Evolutionary conservation across 2,113 vertebrate species (phyloP), one percentile per base, ranked within the genome.

Genomic region (Muntiacus reevesi): DNA sequence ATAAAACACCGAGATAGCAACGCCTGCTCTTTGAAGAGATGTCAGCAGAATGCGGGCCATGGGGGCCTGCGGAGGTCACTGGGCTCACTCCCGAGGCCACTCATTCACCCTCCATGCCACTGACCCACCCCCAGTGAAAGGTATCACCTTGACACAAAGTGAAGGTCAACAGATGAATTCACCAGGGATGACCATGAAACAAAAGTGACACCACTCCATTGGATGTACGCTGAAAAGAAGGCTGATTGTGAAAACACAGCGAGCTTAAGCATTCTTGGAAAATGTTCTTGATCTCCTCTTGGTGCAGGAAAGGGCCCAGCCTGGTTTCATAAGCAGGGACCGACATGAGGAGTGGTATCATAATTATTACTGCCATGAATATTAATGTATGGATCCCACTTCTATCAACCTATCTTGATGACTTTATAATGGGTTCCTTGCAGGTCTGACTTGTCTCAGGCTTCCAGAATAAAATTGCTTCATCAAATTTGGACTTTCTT

Each of bases 381-480:
- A 47, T 74, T 96, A 91, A 91, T 91, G 60, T 33, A 27, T 25
- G 27, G 47, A 43, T 30, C 71, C 55, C 67, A 52, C 78, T 91
- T 64, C 82, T 87, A 50, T 87, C 52, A 50, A 3, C 62, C 52
- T 89, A 94, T 87, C 94, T 82, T 76, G 71, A 94, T 96, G 97
- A 91, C 88, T 91, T 95, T 91, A 47, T 79, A 59, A 93, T 97
- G 86, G 47, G 91, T 93, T 97, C 94, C 45, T 76, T 71, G 91
- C 71, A 85, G 87, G 83, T 93, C 78, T 95, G 71, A 62, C 30
- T 76, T 78, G 67, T 62, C 87, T 83, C n/a, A 96, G 45, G 47
- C 81, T 88, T 86, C 92, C 89, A 95, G 92, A 86, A 81, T 12
- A 28, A 91, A 97, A 96, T 5, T 76, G 62, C 88, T 91, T 96